Evolutionary conservation across 2,113 vertebrate genomes (phyloP).

Genomic region (Megalops atlanticus): DNA sequence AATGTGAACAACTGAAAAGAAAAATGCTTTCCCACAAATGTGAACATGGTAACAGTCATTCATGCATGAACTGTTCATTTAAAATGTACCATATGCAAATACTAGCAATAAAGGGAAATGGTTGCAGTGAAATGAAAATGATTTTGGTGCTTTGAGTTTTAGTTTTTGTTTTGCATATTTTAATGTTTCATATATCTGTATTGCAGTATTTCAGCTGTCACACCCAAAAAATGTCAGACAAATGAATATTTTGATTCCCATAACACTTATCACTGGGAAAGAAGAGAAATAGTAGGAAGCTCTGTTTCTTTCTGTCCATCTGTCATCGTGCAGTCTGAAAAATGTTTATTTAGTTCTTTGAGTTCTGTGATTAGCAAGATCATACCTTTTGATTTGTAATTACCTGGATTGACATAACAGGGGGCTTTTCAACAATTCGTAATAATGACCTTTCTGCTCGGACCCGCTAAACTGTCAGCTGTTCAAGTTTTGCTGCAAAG

Average conservation of each 20-base stretch:
- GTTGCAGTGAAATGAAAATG: too few species aligned
- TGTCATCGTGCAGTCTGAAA: conserved; percentile 2
- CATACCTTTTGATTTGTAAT: conserved; percentile 54
- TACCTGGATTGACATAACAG: conserved; percentile 54
- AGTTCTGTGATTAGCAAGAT: conserved; percentile 52
- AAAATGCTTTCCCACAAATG: too few species aligned
- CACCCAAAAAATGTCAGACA: background rate
- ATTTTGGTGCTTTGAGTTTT: too few species aligned
- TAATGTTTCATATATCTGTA: conserved; percentile 11
- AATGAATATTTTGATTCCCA: background rate
- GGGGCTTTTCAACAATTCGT: conserved; percentile 70
- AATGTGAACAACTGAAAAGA: too few species aligned
- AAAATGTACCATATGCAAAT: too few species aligned
- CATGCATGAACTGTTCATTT: too few species aligned
- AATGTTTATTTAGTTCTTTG: conserved; percentile 26
- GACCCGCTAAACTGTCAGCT: conserved; percentile 48
- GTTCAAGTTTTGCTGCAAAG: conserved; percentile 47
- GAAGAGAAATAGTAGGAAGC: too few species aligned
- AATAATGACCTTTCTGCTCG: conserved; percentile 61
- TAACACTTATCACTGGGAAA: background rate
- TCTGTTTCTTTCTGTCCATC: background rate
- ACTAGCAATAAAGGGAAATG: too few species aligned
- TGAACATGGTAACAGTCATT: too few species aligned
- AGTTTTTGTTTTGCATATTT: conserved; percentile 56
- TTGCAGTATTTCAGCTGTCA: background rate